Percentiles rank a stretch among this genome's conserved stretches.
These are phyloP conservation scores for Crambe crambe DNA, from an alignment of 37 sponge, comb jelly and placozoan species.

Conservation along the genomic window DNA sequence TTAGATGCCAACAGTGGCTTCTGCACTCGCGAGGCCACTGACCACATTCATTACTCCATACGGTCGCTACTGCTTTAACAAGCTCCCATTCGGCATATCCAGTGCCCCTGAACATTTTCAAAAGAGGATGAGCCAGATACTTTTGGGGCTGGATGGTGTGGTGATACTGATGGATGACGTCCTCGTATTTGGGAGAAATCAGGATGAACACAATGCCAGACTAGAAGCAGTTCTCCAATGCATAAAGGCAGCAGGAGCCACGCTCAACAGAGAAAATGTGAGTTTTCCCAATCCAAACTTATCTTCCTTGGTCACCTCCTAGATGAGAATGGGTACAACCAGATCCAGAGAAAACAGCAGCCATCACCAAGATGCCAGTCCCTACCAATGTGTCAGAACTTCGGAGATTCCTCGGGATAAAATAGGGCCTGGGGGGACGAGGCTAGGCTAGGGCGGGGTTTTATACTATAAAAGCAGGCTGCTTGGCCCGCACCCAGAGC, in stretches of 20 bases:
- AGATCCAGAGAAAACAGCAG: not conserved
- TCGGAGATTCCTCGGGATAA: not conserved
- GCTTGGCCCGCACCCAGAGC: too few relatives aligned
- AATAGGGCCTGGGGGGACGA: not conserved
- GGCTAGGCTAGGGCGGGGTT: too few relatives aligned
- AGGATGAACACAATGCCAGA: not conserved
- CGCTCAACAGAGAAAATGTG: not conserved
- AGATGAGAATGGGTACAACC: not conserved
- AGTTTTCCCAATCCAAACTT: not conserved
- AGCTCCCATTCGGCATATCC: not conserved
- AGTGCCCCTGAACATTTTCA: not conserved
- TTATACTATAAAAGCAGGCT: too few relatives aligned
- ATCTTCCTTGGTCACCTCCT: not conserved
- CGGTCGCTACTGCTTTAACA: not conserved
- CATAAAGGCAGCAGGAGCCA: not conserved
- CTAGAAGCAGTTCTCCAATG: not conserved
- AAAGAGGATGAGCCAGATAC: not conserved
- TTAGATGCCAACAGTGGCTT: not conserved
- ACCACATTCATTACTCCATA: not conserved
- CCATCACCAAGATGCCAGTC: not conserved
- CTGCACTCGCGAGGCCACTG: not conserved
- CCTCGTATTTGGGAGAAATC: not conserved
- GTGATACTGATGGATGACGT: not conserved
- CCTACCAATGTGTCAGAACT: not conserved
- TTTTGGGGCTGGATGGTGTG: not conserved